Evolutionary conservation across 2,113 vertebrate genomes (phyloP).

Genomic region (Cygnus atratus): DNA sequence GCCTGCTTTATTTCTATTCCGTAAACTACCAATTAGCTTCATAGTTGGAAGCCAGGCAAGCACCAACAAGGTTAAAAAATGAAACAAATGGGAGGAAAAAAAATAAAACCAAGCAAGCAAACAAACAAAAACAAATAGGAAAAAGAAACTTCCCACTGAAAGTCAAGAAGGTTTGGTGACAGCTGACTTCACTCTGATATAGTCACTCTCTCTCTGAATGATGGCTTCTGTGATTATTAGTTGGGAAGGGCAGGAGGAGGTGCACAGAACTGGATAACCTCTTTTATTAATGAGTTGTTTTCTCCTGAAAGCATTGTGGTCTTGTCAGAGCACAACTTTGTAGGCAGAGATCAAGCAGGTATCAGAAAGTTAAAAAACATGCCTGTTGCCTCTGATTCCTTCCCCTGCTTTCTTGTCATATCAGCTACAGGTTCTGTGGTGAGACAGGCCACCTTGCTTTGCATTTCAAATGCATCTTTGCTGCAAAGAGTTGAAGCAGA

Average conservation of each 20-base stretch:
- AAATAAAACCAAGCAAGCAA: no score
- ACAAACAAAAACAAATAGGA: background rate
- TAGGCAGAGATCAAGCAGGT: background rate
- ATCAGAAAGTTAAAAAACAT: background rate
- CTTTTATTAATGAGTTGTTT: background rate
- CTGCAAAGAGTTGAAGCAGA: background rate
- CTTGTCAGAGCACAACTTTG: background rate
- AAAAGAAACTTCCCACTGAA: background rate
- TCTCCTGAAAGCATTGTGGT: background rate
- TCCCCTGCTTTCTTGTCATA: background rate
- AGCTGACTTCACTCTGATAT: background rate
- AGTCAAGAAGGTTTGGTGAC: rapidly evolving
- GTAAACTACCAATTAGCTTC: background rate
- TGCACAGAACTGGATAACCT: rapidly evolving
- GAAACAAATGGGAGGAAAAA: background rate
- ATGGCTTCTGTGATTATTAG: background rate
- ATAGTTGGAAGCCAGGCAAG: background rate
- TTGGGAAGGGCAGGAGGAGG: background rate
- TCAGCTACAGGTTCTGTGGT: background rate
- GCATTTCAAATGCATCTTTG: background rate
- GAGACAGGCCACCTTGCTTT: background rate
- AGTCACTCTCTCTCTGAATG: background rate
- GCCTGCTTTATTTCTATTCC: background rate
- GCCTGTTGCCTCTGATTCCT: background rate
- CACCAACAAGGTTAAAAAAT: background rate